These are phyloP conservation scores for Sinocyclocheilus maitianheensis DNA, from an alignment of 2,113 vertebrate species.

Conservation along the genomic window DNA sequence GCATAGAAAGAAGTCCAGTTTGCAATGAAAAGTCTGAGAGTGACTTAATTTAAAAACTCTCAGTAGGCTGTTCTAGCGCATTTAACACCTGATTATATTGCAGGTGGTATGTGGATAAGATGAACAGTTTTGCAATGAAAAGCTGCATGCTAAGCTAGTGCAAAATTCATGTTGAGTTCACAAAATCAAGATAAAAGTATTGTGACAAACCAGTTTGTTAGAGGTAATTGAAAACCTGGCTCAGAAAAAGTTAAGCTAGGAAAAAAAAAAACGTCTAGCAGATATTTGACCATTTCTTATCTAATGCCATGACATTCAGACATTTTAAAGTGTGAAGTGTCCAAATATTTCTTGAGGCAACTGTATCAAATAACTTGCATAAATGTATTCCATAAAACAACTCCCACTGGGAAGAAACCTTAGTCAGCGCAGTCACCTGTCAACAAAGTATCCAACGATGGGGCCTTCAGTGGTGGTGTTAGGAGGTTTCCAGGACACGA, in stretches of 20 bases:
- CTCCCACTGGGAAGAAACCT: constrained; percentile 17
- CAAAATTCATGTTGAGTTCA: not conserved
- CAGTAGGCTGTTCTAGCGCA: no score
- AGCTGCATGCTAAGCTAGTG: not conserved
- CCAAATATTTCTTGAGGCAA: no score
- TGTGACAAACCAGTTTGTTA: not conserved
- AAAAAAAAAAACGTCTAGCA: not conserved
- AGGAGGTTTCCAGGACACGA: constrained; percentile 97
- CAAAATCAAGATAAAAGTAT: not conserved
- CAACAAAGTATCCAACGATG: constrained; percentile 95
- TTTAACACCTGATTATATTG: no score
- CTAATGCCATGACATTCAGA: not conserved
- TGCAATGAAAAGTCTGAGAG: no score
- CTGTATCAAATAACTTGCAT: not conserved
- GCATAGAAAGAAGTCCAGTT: no score
- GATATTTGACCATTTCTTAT: not conserved
- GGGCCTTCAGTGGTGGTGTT: constrained; percentile 91
- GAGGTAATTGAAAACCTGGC: not conserved
- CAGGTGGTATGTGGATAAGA: no score
- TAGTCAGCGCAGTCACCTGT: constrained; percentile 79
- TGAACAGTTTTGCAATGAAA: no score
- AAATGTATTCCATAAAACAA: not conserved
- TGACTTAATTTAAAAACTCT: no score
- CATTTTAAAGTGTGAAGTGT: not conserved
- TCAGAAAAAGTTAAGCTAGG: not conserved